Evolutionary conservation across 2,113 vertebrate species (phyloP).

Genomic region (Emberiza fucata): DNA sequence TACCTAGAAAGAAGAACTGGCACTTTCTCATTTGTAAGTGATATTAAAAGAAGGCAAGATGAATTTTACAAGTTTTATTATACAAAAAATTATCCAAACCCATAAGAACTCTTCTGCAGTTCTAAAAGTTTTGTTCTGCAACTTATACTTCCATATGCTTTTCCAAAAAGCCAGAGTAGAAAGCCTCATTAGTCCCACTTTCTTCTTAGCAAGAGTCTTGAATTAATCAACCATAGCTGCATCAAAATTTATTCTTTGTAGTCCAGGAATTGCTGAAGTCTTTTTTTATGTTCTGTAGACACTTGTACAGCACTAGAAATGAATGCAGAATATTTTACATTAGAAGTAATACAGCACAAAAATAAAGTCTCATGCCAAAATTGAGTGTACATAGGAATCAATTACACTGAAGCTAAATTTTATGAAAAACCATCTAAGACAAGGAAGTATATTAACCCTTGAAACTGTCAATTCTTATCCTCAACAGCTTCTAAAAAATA

Average conservation of each 20-base stretch:
- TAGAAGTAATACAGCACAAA: conserved; percentile 47
- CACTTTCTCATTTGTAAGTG: not conserved
- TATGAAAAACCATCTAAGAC: not conserved
- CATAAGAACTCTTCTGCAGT: conserved; percentile 37
- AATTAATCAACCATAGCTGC: conserved; percentile 15
- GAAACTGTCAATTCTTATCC: not conserved
- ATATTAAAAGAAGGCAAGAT: conserved; percentile 11
- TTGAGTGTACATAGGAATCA: conserved; percentile 27
- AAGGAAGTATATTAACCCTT: not conserved
- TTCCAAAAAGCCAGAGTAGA: conserved; percentile 65
- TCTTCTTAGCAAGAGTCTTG: conserved; percentile 62
- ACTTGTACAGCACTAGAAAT: conserved; percentile 87
- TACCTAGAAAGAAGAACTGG: not conserved
- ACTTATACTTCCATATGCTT: conserved; percentile 60
- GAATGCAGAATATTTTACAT: conserved; percentile 66
- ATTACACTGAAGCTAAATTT: not conserved
- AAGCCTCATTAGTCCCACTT: conserved; percentile 64
- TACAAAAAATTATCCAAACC: conserved; percentile 64
- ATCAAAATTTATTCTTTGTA: conserved; percentile 87
- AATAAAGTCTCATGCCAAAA: conserved; percentile 59
- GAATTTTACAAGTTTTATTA: conserved; percentile 70
- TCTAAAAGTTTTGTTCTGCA: conserved; percentile 56
- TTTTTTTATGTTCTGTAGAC: conserved; percentile 91
- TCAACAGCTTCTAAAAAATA: not conserved
- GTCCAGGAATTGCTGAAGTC: conserved; percentile 94